These are phyloP conservation scores for Oreochromis grahami DNA, from an alignment of 2,797 vertebrate genomes.

Conservation along the genomic window DNA sequence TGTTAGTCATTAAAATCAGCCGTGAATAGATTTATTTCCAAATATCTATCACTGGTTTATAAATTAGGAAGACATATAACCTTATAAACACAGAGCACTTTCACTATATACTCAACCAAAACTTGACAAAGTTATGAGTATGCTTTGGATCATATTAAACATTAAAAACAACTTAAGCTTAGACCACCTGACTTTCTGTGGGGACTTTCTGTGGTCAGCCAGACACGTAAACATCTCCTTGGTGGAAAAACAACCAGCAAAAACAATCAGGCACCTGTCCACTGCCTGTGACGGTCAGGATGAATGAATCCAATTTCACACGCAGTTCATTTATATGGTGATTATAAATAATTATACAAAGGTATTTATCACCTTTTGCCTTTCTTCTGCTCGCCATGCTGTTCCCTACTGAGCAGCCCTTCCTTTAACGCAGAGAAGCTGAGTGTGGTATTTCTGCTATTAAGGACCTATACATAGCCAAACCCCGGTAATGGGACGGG, in stretches of 20 bases:
- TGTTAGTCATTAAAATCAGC: background rate
- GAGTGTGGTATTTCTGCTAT: slow-evolving; percentile 17
- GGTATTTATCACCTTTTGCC: slow-evolving; percentile 25
- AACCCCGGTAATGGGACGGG: background rate
- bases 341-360: slow-evolving; percentile 39
- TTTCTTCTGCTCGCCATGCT: slow-evolving; percentile 4
- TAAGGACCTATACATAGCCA: slow-evolving; percentile 46
- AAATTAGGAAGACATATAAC: background rate
- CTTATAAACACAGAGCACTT: background rate
- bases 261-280: background rate
- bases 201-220: background rate
- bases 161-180: slow-evolving; percentile 15
- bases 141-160: slow-evolving; percentile 19
- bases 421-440: slow-evolving; percentile 4
- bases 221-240: background rate
- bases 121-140: slow-evolving; percentile 24
- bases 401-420: background rate
- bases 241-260: background rate
- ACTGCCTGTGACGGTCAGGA: background rate
- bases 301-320: slow-evolving; percentile 9
- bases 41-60: background rate
- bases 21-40: background rate
- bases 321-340: slow-evolving; percentile 7
- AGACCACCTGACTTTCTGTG: background rate
- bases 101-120: background rate